Base-by-base conservation (phyloP, 2,113 vertebrate species). In the Crotalus helleri region DNA sequence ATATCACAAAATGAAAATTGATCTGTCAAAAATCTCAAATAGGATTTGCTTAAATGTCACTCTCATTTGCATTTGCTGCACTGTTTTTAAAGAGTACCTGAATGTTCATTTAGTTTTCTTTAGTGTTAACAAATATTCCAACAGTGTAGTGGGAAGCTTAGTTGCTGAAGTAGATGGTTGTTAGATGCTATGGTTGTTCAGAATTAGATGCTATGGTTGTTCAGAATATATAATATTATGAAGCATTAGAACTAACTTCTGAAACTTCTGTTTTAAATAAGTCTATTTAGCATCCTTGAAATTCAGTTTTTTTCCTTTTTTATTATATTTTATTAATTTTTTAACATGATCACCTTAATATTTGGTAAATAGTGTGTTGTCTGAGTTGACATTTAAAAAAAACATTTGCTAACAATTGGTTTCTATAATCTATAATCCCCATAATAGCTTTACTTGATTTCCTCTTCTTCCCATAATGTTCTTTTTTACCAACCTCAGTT, bases 1-100 rank as follows among this genome's bases (percentile, higher is more conserved):
- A 87, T 2, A 3, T 69, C 3, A 91, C 24, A n/a, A 87, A 74
- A 94, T 58, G 15, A n/a, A 2, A 44, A 49, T 1, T 46, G 21
- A 88, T 87, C 55, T 93, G 11, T 69, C 61, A 92, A 19, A 64
- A 9, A 3, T 90, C 95, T 94, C 91, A 94, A 94, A 58, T 91
- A 29, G 0, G 33, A 19, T 90, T 17, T 91, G 46, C 2, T 92
- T 64, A 92, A 85, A 51, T n/a, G 85, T 88, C 19, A 51, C 44
- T 94, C 11, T 4, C 13, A 44, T 24, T 54, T 90, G 4, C 8
- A 85, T 94, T 94, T 92, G 13, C 10, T 89, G 29, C 57, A 24
- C 57, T 92, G 24, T n/a, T 92, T 57, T 90, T 57, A 54, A 17
- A 90, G 46, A 58, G 21, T 64, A 90, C 46, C 23, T 90, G 54